A percentile compares a stretch with the other conserved stretches of the same genome.
phyloP scores from a whole-genome alignment of 2,888 invertebrate species.

The Dichetophora obliterata region DNA sequence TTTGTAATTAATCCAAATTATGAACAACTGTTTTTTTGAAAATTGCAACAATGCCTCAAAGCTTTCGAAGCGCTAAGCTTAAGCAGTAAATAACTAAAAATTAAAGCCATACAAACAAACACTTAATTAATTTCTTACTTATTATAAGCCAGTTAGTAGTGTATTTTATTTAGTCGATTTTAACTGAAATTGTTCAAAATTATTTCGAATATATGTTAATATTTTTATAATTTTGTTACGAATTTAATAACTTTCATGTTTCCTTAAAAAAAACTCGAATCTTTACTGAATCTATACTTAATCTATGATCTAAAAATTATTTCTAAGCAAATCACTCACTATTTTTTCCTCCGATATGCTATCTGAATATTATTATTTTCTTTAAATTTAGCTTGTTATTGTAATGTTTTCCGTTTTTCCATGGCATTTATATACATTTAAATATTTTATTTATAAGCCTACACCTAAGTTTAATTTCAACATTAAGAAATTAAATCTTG shows the following conservation, averaged over 20 bases:
- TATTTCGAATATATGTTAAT: not conserved
- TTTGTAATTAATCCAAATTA: not conserved
- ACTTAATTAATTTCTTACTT: not conserved
- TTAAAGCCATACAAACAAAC: slow-evolving; percentile 22
- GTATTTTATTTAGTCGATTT: not conserved
- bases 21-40: not conserved
- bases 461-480: not conserved
- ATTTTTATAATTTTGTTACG: not conserved
- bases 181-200: not conserved
- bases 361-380: too few relatives aligned
- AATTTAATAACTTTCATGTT: not conserved
- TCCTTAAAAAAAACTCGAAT: too few relatives aligned
- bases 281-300: too few relatives aligned
- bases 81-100: not conserved
- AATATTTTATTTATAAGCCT: not conserved
- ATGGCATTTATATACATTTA: not conserved
- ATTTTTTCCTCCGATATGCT: not conserved
- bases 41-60: not conserved
- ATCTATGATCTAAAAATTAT: not conserved
- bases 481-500: too few relatives aligned
- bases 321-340: not conserved
- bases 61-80: slow-evolving; percentile 8
- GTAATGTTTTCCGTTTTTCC: not conserved
- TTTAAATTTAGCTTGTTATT: not conserved
- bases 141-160: not conserved